Percentiles rank a stretch among this genome's conserved stretches.
phyloP scores from a whole-genome alignment of 1,140 invertebrate species.

The Coboldia fuscipes region DNA sequence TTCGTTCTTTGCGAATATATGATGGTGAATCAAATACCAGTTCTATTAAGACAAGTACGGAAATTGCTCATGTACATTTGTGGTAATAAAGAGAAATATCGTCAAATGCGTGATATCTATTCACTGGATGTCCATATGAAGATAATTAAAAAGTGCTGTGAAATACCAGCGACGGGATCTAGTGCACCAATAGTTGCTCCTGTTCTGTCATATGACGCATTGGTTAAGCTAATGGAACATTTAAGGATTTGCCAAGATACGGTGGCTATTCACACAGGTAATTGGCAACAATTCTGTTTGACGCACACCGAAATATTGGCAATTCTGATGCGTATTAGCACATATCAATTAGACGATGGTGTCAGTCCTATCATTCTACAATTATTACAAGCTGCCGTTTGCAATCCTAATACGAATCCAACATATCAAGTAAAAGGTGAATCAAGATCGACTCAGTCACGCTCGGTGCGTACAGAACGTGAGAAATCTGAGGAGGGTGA shows the following conservation, averaged over 20 bases:
- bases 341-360: constrained; percentile 68
- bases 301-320: constrained; percentile 51
- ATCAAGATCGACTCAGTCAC: constrained; percentile 7
- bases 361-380: constrained; percentile 81
- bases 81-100: constrained; percentile 88
- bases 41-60: constrained; percentile 56
- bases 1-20: constrained; percentile 77
- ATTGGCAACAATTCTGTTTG: constrained; percentile 87
- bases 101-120: constrained; percentile 81
- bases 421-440: constrained; percentile 7
- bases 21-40: constrained; percentile 72
- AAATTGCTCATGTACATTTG: constrained; percentile 85
- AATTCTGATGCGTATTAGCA: constrained; percentile 58
- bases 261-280: constrained; percentile 69
- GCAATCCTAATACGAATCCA: constrained; percentile 27
- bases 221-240: constrained; percentile 86
- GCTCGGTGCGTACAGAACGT: constrained; percentile 29
- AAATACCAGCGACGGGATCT: constrained; percentile 21
- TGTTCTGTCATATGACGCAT: constrained; percentile 61
- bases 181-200: constrained; percentile 10
- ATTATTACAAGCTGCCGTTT: constrained; percentile 69
- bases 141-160: constrained; percentile 27
- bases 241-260: constrained; percentile 87
- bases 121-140: constrained; percentile 64
- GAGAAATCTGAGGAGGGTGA: constrained; percentile 47